Evolutionary conservation across 1,140 invertebrate genomes (phyloP).

Genomic region (Mactra quadrangularis): DNA sequence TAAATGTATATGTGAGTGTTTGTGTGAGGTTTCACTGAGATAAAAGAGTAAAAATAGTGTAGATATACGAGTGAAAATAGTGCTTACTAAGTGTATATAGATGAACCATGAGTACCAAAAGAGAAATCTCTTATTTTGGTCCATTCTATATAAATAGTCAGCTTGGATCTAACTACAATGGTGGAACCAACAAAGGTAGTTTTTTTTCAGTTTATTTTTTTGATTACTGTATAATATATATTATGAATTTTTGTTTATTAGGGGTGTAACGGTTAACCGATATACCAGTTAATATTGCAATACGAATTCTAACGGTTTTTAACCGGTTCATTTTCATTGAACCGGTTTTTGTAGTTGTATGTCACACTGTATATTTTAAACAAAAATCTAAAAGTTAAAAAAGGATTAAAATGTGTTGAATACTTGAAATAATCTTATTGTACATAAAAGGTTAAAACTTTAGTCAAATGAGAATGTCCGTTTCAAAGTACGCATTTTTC

Average conservation of each 20-base stretch:
- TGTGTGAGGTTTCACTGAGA: not conserved
- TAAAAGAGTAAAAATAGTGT: not conserved
- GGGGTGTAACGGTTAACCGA: no score
- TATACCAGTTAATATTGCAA: no score
- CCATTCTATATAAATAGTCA: constrained; percentile 36
- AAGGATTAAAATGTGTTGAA: no score
- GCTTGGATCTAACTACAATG: not conserved
- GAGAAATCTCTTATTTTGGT: constrained; percentile 38
- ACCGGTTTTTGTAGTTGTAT: not conserved
- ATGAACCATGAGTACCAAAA: not conserved
- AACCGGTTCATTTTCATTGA: no score
- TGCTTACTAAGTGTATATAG: not conserved
- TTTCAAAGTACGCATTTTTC: no score
- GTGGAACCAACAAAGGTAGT: not conserved
- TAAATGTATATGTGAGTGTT: not conserved
- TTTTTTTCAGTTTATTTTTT: not conserved
- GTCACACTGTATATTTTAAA: not conserved
- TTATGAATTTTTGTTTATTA: not conserved
- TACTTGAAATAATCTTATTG: no score
- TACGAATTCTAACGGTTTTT: no score
- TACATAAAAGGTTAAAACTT: not conserved
- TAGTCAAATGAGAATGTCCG: no score
- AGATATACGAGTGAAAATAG: not conserved
- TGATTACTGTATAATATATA: not conserved
- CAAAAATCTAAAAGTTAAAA: no score